Percentiles rank a stretch among this genome's conserved stretches.
Evolutionary conservation across 1,140 invertebrate genomes (phyloP).

Genomic region (Lysiphlebus fabarum): DNA sequence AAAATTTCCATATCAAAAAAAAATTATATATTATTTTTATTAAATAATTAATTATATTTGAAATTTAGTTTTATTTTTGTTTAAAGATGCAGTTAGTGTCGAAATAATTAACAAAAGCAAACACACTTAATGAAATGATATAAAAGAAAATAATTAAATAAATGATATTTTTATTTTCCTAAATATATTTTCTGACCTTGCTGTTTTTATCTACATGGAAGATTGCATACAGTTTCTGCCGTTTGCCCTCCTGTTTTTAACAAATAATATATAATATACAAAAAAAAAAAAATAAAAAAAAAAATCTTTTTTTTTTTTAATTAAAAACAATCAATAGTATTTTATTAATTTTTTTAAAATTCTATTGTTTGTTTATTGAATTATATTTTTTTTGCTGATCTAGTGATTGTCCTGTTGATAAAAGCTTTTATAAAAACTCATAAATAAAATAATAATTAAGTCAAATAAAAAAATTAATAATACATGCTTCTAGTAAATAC

Average conservation of each 20-base stretch:
- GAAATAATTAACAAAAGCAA: conserved; percentile 8
- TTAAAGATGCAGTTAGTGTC: not conserved
- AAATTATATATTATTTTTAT: conserved; percentile 10
- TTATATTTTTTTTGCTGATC: too few relatives aligned
- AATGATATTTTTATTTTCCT: conserved; percentile 28
- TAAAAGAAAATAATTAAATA: conserved; percentile 5
- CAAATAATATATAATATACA: conserved; percentile 46
- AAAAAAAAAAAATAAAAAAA: conserved; percentile 16
- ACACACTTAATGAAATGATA: conserved; percentile 1
- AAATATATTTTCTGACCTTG: conserved; percentile 60
- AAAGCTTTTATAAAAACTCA: too few relatives aligned
- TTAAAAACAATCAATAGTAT: too few relatives aligned
- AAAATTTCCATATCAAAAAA: conserved; percentile 32
- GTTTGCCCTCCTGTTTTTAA: conserved; percentile 61
- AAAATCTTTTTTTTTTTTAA: too few relatives aligned
- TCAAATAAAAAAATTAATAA: too few relatives aligned
- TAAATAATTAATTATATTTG: too few relatives aligned
- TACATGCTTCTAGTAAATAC: too few relatives aligned
- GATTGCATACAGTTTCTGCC: conserved; percentile 63
- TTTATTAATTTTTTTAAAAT: too few relatives aligned
- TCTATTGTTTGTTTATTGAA: too few relatives aligned
- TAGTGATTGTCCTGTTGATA: too few relatives aligned
- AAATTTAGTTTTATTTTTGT: too few relatives aligned
- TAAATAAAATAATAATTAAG: too few relatives aligned
- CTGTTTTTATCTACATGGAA: conserved; percentile 66